Conservation (phyloP, 2,113 vertebrate genomes). For the Dasypus novemcinctus region DNA sequence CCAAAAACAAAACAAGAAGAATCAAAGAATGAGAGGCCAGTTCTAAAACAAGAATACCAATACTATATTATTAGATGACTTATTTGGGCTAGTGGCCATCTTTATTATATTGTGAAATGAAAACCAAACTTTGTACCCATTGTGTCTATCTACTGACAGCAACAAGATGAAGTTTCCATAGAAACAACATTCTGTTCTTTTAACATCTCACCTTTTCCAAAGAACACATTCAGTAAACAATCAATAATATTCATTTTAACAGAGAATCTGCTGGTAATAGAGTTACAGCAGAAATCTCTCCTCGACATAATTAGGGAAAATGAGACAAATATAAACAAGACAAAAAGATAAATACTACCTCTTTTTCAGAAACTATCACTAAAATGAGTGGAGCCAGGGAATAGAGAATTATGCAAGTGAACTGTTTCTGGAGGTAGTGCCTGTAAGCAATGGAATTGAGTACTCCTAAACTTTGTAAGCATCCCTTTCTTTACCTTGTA, state of each 20-base stretch:
- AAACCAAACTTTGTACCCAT: slow-evolving; percentile 40
- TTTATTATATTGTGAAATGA: slow-evolving; percentile 24
- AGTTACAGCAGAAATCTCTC: slow-evolving; percentile 17
- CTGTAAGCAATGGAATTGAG: background rate
- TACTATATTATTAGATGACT: slow-evolving; percentile 17
- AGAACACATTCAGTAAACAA: slow-evolving; percentile 29
- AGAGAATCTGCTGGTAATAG: slow-evolving; percentile 28
- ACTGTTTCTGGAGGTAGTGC: background rate
- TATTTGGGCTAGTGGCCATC: slow-evolving; percentile 9
- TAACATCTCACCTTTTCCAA: slow-evolving; percentile 23
- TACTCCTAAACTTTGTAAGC: background rate
- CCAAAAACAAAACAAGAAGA: slow-evolving; percentile 43
- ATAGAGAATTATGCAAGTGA: background rate
- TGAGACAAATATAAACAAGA: slow-evolving; percentile 6
- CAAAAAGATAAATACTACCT: slow-evolving; percentile 12
- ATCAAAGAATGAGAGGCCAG: background rate
- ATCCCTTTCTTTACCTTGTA: slow-evolving; percentile 20
- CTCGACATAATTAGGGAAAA: background rate
- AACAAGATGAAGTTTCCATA: slow-evolving; percentile 58
- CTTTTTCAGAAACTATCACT: slow-evolving; percentile 38
- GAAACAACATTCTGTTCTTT: slow-evolving; percentile 53
- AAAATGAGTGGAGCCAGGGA: background rate
- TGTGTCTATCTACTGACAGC: slow-evolving; percentile 34
- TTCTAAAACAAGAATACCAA: slow-evolving; percentile 6
- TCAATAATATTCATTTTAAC: slow-evolving; percentile 53